phyloP scores from a whole-genome alignment of 2,888 invertebrate species.

The Heliconius erato region DNA sequence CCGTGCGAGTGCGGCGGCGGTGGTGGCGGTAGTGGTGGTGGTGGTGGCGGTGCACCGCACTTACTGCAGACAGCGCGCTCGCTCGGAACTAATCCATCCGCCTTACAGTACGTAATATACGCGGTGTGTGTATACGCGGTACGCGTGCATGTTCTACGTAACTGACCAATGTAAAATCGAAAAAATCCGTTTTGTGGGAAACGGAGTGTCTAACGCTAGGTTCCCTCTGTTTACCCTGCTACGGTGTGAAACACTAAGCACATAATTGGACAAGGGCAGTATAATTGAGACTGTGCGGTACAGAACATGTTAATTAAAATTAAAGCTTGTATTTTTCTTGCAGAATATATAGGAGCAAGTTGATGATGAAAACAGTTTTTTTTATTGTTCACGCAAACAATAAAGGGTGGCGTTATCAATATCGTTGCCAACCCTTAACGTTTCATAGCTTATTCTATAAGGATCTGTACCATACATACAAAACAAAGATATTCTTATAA shows the following conservation, averaged over 20 bases:
- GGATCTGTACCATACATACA: neutral
- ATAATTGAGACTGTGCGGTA: too few species aligned
- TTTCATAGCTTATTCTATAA: too few species aligned
- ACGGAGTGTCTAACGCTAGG: neutral
- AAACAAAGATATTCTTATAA: neutral
- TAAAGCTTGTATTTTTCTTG: neutral
- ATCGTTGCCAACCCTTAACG: too few species aligned
- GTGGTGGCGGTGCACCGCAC: constrained; percentile 23
- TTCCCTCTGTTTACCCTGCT: neutral
- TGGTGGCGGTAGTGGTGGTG: constrained; percentile 11
- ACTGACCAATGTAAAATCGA: too few species aligned
- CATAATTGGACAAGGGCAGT: too few species aligned
- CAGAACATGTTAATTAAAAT: neutral
- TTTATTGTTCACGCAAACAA: too few species aligned
- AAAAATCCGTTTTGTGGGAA: too few species aligned
- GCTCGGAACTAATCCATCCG: constrained; percentile 40
- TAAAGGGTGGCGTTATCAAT: too few species aligned
- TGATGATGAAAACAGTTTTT: too few species aligned
- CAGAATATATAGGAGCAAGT: too few species aligned
- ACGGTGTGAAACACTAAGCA: neutral
- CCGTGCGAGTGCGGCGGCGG: constrained; percentile 5
- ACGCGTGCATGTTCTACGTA: neutral
- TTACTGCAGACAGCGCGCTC: constrained; percentile 38
- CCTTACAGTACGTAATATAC: neutral
- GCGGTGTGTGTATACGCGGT: neutral